Conservation (phyloP, 1,140 invertebrate genomes). For the Magallana gigas region DNA sequence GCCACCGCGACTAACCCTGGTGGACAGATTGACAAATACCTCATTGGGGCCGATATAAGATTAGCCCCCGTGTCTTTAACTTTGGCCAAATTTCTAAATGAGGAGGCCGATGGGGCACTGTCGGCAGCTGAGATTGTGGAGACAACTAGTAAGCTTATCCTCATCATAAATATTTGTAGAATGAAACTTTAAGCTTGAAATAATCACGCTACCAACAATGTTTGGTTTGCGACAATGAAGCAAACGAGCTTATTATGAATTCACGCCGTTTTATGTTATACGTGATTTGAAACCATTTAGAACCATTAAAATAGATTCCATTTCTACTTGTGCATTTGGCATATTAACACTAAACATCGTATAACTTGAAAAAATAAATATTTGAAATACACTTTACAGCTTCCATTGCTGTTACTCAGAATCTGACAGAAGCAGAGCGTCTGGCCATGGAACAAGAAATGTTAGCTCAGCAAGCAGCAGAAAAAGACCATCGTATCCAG, state of each 20-base stretch:
- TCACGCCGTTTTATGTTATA: too few relatives aligned
- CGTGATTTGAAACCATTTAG: too few relatives aligned
- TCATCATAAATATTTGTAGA: too few relatives aligned
- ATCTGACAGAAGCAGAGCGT: conserved; percentile 33
- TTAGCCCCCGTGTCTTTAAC: conserved; percentile 56
- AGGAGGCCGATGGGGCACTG: conserved; percentile 52
- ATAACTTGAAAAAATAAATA: too few relatives aligned
- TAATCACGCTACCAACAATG: too few relatives aligned
- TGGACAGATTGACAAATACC: conserved; percentile 57
- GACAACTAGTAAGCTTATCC: conserved; percentile 50
- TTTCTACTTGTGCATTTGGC: too few relatives aligned
- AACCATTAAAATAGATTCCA: too few relatives aligned
- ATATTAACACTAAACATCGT: too few relatives aligned
- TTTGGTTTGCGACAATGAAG: too few relatives aligned
- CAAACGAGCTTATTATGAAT: too few relatives aligned
- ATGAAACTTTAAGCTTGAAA: too few relatives aligned
- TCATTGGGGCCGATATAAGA: conserved; percentile 59
- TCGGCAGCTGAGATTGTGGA: conserved; percentile 18
- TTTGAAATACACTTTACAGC: not conserved
- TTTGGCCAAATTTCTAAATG: conserved; percentile 61
- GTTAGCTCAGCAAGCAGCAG: conserved; percentile 20
- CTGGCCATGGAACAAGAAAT: conserved; percentile 44
- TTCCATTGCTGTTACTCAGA: not conserved
- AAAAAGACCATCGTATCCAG: conserved; percentile 40
- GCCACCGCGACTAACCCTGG: conserved; percentile 55